Base-by-base conservation (phyloP, 2,113 vertebrate species). In the Columbina picui region DNA sequence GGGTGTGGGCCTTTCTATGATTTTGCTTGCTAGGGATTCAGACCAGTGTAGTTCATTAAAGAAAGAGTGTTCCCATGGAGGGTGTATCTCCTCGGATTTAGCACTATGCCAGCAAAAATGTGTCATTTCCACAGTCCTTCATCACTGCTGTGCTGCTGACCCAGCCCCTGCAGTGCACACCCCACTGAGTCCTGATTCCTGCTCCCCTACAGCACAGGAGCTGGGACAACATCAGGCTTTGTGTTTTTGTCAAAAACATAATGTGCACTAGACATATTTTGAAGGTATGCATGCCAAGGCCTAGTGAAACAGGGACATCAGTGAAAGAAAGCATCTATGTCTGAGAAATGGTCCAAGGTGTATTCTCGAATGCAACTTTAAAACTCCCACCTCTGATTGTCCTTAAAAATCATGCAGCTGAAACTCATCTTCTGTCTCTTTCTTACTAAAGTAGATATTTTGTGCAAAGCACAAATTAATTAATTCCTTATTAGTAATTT, bases 221-320 rank as follows among this genome's bases (percentile, higher is more conserved):
- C 29, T 39, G 25, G 21, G 23, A 20, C 55, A 45, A 39, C 39
- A 73, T 7, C 36, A 59, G 14, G 3, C 3, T 18, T 71, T 2
- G 5, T 5, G 0, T 69, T 93, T 82, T 36, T 49, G 30, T n/a
- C 23, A 34, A 30, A 71, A 56, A 14, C 6, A 23, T 9, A 5
- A 8, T 7, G 21, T 21, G 26, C 34, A 12, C 0, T 1, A 26
- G 7, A 11, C 1, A 0, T 10, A 6, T 26, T 60, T 50, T 45
- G 59, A 47, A 74, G 17, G 16, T 63, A 32, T 6, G 5, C 2
- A 0, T 36, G 39, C 26, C 64, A n/a, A 69, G n/a, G 12, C 53
- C 26, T 61, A 9, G 67, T 26, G 59, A 52, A 60, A 5, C 12
- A 65, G 50, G 20, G 34, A 57, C 26, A 50, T 3, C 29, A 41